Evolutionary conservation across 1,140 invertebrate species (phyloP).

Genomic region (Trachymyrmex septentrionalis): DNA sequence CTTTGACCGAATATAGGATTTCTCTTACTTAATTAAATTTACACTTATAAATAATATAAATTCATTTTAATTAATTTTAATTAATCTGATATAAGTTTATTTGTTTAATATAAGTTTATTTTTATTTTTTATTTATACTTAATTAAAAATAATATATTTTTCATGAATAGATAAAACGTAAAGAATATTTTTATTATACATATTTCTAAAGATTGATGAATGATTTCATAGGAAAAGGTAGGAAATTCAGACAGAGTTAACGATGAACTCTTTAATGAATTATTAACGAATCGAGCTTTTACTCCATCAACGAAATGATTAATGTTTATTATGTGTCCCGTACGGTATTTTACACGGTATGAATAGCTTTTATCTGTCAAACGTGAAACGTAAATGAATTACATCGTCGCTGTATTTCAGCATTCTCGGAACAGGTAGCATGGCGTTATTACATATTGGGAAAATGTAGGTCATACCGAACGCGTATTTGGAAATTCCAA

Average conservation of each 20-base stretch:
- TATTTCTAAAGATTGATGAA: not conserved
- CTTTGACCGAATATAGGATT: too few species aligned
- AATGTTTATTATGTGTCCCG: constrained; percentile 48
- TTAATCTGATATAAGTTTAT: too few species aligned
- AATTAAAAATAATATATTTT: not conserved
- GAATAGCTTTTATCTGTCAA: constrained; percentile 58
- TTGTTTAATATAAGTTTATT: not conserved
- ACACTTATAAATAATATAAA: too few species aligned
- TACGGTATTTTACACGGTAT: constrained; percentile 35
- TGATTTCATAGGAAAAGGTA: not conserved
- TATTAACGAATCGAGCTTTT: constrained; percentile 46
- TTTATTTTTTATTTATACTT: not conserved
- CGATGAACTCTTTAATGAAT: constrained; percentile 13
- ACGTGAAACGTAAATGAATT: constrained; percentile 56
- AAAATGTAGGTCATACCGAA: constrained; percentile 41
- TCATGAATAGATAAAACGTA: not conserved
- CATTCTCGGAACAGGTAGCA: constrained; percentile 25
- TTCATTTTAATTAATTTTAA: too few species aligned
- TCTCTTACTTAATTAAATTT: too few species aligned
- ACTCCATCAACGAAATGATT: constrained; percentile 49
- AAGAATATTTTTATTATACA: too few species aligned
- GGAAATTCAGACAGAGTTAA: not conserved
- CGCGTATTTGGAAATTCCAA: constrained; percentile 52
- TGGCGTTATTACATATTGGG: constrained; percentile 39
- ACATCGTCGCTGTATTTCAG: constrained; percentile 36